Base-by-base conservation (phyloP, 2,888 invertebrate genomes). In the Lasioglossum lativentre region DNA sequence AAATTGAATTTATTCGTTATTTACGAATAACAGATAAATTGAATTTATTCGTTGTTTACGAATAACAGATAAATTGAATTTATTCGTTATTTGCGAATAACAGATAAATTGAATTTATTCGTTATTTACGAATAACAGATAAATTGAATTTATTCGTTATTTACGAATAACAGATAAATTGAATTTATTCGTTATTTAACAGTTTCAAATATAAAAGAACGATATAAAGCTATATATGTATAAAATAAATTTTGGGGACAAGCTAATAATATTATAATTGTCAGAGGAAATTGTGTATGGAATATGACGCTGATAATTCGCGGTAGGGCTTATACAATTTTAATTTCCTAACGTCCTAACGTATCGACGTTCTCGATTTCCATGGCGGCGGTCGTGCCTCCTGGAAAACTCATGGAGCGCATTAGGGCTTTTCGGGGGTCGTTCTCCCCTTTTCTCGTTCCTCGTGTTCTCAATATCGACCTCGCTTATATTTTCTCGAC, bases 401-500 rank as follows among this genome's bases (percentile, higher is more conserved):
- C 73, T 86, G 91, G 86, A 91, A 91, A 90, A 90, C 90, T 90
- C 88, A 74, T 78, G 86, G 82, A 74, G 75, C 85, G 80, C 86
- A 87, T 90, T 91, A 85, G 85, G 86, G 84, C 75, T 89, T 86
- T 87, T 89, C 77, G 88, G 85, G 82, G 83, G 82, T 87, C 89
- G 82, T 87, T 91, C 86, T 83, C 89, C 83, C 84, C 82, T 86
- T 88, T 87, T 84, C 84, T 75, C 83, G 82, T 82, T 79, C 80
- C 81, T 78, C 83, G 80, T 82, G 84, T 88, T 88, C 90, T 85
- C 88, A 85, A 90, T 91, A 91, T 90, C 90, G 90, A 90, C 84
- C 90, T 78, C 75, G 81, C 82, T 86, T 89, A 76, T 86, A 89
- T 91, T 90, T 90, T 90, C 90, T 84, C 90, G 90, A 90, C 90